These are phyloP conservation scores for Diadegma fenestrale DNA, from an alignment of 2,888 invertebrate genomes.

Conservation along the genomic window DNA sequence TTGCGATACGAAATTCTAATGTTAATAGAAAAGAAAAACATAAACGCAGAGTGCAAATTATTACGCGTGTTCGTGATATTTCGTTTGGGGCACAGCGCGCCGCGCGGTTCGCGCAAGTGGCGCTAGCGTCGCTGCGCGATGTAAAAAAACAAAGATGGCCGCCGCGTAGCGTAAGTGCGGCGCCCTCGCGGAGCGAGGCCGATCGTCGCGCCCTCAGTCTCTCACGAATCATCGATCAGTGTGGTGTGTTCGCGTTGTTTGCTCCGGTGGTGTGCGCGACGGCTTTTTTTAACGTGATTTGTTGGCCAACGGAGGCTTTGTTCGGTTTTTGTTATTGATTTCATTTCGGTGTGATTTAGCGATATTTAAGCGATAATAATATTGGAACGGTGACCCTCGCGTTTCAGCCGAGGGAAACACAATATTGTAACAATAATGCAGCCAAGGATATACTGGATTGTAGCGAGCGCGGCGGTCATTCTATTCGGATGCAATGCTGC, in stretches of 20 bases:
- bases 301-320: conserved; percentile 58
- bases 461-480: conserved; percentile 90
- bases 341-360: conserved; percentile 68
- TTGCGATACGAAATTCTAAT: too few species aligned
- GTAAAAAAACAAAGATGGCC: conserved; percentile 59
- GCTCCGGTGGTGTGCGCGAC: conserved; percentile 76
- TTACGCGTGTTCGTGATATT: neutral
- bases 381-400: conserved; percentile 65
- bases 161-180: conserved; percentile 45
- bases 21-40: neutral
- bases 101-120: neutral
- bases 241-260: conserved; percentile 82
- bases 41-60: neutral
- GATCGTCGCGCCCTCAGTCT: conserved; percentile 83
- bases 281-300: conserved; percentile 60
- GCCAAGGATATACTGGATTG: conserved; percentile 91
- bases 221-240: conserved; percentile 84
- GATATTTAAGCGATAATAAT: conserved; percentile 40
- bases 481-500: conserved; percentile 91
- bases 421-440: conserved; percentile 85
- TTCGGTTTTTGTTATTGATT: conserved; percentile 59
- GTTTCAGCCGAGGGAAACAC: conserved; percentile 66
- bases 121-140: conserved; percentile 3
- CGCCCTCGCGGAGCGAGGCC: conserved; percentile 68
- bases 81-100: neutral